These are phyloP conservation scores for Hippocampus kuda DNA, from an alignment of 2,797 vertebrate genomes.

Conservation along the genomic window DNA sequence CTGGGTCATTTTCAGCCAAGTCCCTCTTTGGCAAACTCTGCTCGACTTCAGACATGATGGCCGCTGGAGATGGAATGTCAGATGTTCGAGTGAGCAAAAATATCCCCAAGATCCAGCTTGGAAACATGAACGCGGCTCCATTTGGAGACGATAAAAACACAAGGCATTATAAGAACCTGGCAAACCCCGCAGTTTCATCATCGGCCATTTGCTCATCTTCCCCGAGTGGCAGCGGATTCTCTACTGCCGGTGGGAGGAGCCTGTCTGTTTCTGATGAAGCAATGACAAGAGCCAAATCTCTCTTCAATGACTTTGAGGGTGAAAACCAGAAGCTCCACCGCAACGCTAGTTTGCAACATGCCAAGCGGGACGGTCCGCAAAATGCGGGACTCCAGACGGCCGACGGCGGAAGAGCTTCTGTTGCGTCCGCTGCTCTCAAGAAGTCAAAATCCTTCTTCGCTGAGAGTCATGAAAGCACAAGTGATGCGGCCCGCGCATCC, in stretches of 20 bases:
- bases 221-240: constrained; percentile 65
- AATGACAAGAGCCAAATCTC: constrained; percentile 62
- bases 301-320: constrained; percentile 53
- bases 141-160: not conserved
- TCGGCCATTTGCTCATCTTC: constrained; percentile 37
- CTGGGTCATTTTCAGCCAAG: too few species aligned
- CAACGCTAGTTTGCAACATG: constrained; percentile 20
- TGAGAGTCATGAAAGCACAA: not conserved
- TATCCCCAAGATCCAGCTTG: too few species aligned
- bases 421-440: constrained; percentile 70
- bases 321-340: not conserved
- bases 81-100: not conserved
- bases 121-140: not conserved
- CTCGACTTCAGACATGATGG: not conserved
- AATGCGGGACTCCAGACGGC: constrained; percentile 52
- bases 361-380: constrained; percentile 21
- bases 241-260: constrained; percentile 27
- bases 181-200: constrained; percentile 47
- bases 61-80: not conserved
- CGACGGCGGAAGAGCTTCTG: constrained; percentile 64
- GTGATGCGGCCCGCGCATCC: not conserved
- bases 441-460: constrained; percentile 53
- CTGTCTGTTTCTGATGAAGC: constrained; percentile 60
- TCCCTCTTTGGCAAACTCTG: too few species aligned
- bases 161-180: not conserved